Evolutionary conservation across 1,140 invertebrate species (phyloP).

Genomic region (Agrypnia vestita): DNA sequence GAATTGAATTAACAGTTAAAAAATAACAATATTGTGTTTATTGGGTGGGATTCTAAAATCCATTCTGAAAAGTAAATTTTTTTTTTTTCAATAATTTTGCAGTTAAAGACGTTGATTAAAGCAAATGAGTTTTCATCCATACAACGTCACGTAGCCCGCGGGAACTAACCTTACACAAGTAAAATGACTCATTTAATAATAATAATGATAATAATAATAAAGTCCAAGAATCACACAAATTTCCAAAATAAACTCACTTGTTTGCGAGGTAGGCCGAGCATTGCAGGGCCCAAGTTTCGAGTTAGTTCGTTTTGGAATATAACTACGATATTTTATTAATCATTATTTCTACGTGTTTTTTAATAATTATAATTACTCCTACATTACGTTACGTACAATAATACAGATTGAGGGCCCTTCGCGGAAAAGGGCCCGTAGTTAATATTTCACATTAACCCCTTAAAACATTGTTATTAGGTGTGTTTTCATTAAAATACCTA

Average conservation of each 20-base stretch:
- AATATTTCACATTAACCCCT: constrained; percentile 60
- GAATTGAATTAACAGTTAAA: too few species aligned
- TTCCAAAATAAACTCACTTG: constrained; percentile 82
- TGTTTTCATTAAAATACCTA: constrained; percentile 60
- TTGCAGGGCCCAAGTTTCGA: constrained; percentile 78
- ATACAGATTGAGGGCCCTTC: constrained; percentile 57
- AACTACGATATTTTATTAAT: constrained; percentile 61
- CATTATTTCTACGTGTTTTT: constrained; percentile 61
- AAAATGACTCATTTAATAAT: constrained; percentile 59
- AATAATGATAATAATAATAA: constrained; percentile 59
- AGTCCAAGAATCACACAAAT: constrained; percentile 82
- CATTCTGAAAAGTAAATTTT: too few species aligned
- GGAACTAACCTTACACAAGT: constrained; percentile 52
- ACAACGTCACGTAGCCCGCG: constrained; percentile 25
- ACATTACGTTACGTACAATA: constrained; percentile 62
- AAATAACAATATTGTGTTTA: too few species aligned
- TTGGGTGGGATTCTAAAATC: too few species aligned
- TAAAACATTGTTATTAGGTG: constrained; percentile 61
- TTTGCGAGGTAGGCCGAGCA: constrained; percentile 79
- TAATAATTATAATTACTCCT: constrained; percentile 61
- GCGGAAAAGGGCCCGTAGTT: constrained; percentile 23
- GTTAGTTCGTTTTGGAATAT: constrained; percentile 78
- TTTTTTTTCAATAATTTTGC: too few species aligned
- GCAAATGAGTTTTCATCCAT: background rate
- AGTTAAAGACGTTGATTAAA: too few species aligned